Conservation (phyloP, 2,888 invertebrate species). For the Linnaemya tessellans region DNA sequence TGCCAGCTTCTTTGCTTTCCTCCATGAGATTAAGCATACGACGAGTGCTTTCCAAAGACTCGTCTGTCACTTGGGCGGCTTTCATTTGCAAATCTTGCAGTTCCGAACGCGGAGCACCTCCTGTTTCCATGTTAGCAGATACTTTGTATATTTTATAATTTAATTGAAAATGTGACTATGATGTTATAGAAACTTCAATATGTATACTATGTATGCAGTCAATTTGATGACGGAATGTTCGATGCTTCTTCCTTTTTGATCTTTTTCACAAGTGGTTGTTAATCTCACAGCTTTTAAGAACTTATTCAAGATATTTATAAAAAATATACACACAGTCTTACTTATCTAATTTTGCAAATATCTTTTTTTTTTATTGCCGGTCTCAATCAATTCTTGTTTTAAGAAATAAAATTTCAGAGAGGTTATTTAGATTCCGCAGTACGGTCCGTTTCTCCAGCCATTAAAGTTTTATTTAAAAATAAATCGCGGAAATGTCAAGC, state of each 20-base stretch:
- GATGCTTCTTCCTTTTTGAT: conserved; percentile 14
- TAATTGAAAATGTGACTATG: neutral
- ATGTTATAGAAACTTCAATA: conserved; percentile 12
- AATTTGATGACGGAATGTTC: conserved; percentile 24
- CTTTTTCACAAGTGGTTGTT: conserved; percentile 64
- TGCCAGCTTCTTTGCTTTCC: conserved; percentile 80
- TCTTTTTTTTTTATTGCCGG: neutral
- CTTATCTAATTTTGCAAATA: conserved; percentile 2
- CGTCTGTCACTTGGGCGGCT: conserved; percentile 79
- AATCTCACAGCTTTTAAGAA: conserved; percentile 42
- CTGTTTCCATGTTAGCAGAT: conserved; percentile 75
- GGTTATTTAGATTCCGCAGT: conserved; percentile 5
- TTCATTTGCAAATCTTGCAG: conserved; percentile 79
- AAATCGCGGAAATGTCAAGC: neutral
- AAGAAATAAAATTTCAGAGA: conserved; percentile 23
- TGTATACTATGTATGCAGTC: neutral
- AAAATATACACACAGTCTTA: neutral
- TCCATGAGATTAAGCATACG: conserved; percentile 79
- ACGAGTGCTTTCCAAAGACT: conserved; percentile 79
- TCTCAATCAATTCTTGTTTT: conserved; percentile 34
- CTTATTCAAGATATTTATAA: conserved; percentile 40
- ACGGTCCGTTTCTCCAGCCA: neutral
- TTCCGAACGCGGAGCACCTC: conserved; percentile 78
- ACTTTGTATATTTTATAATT: neutral
- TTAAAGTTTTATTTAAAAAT: conserved; percentile 10